These are phyloP conservation scores for Andrena hattorfiana DNA, from an alignment of 2,888 invertebrate genomes.

Conservation along the genomic window DNA sequence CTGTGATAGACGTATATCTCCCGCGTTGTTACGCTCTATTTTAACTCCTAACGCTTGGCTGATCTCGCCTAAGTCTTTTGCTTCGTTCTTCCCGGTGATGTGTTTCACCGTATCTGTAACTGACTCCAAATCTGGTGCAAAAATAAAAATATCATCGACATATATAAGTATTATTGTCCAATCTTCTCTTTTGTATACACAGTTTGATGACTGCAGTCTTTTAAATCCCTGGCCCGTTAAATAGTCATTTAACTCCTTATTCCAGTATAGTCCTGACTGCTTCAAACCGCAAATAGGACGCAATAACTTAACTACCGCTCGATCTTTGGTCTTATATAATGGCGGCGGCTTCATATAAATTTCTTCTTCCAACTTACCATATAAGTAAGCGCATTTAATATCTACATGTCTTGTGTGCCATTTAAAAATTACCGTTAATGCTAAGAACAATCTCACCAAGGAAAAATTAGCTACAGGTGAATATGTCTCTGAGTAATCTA, in stretches of 20 bases:
- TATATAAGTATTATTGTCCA: background rate
- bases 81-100: background rate
- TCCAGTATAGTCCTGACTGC: background rate
- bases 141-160: constrained; percentile 1
- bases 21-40: too few species aligned
- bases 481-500: background rate
- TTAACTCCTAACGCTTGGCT: too few species aligned
- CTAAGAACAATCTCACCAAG: background rate
- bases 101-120: background rate
- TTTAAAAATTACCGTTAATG: background rate
- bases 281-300: background rate
- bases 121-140: background rate
- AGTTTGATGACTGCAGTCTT: background rate
- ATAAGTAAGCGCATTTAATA: background rate
- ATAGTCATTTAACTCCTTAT: background rate
- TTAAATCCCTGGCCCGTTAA: background rate
- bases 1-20: too few species aligned
- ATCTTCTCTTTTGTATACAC: background rate
- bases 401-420: background rate
- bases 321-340: background rate
- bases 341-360: background rate
- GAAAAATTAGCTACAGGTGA: background rate
- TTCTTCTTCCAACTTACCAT: background rate
- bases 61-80: background rate
- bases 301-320: too few species aligned